A percentile compares a stretch with the other conserved stretches of the same genome.
These are phyloP conservation scores for Heteropelma amictum DNA, from an alignment of 2,888 invertebrate genomes.

Conservation along the genomic window DNA sequence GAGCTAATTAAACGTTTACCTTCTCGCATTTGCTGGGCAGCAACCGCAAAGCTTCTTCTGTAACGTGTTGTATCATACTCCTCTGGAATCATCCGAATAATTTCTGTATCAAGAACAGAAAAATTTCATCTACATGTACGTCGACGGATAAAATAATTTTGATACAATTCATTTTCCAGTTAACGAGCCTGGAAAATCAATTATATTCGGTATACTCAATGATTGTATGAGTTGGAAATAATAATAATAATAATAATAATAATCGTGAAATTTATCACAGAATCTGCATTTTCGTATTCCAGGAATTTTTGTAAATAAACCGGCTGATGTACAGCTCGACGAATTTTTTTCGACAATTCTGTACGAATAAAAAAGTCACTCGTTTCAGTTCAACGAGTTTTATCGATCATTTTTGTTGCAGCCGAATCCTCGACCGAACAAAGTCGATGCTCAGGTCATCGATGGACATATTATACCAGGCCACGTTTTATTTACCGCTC, in stretches of 20 bases:
- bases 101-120: slow-evolving; percentile 14
- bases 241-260: too few relatives aligned
- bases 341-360: background rate
- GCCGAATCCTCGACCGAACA: slow-evolving; percentile 85
- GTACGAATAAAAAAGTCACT: too few relatives aligned
- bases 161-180: too few relatives aligned
- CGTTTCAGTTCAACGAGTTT: background rate
- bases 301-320: too few relatives aligned
- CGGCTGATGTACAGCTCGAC: background rate
- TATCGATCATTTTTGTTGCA: slow-evolving; percentile 68
- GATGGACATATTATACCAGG: slow-evolving; percentile 94
- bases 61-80: slow-evolving; percentile 5
- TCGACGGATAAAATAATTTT: background rate
- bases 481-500: slow-evolving; percentile 91
- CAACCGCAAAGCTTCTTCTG: slow-evolving; percentile 20
- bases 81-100: slow-evolving; percentile 21
- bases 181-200: too few relatives aligned
- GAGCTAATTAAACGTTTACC: slow-evolving; percentile 67
- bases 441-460: slow-evolving; percentile 90
- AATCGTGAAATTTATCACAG: too few relatives aligned
- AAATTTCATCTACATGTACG: background rate
- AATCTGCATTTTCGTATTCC: too few relatives aligned
- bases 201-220: too few relatives aligned
- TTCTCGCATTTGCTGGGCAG: slow-evolving; percentile 39
- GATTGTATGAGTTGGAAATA: too few relatives aligned